A percentile compares a stretch with the other conserved stretches of the same genome.
These are phyloP conservation scores for Notospermus geniculatus DNA, from an alignment of 1,140 invertebrate genomes.

Conservation along the genomic window DNA sequence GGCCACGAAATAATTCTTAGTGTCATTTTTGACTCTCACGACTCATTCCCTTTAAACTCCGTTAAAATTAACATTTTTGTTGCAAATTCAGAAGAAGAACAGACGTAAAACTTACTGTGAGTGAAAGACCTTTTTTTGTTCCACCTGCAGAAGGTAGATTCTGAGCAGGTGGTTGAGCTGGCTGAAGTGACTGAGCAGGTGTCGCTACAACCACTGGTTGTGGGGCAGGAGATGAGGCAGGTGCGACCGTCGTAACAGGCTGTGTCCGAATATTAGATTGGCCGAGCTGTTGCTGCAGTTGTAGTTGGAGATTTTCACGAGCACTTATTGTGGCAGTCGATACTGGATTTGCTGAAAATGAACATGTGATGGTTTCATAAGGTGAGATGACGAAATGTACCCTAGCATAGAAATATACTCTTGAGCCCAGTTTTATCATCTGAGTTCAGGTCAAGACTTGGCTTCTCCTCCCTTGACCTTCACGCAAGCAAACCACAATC, in stretches of 20 bases:
- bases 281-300: constrained; percentile 49
- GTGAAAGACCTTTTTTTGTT: constrained; percentile 67
- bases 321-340: constrained; percentile 38
- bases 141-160: constrained; percentile 10
- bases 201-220: not conserved
- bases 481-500: too few species aligned
- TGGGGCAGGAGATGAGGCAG: constrained; percentile 14
- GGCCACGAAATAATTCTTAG: too few species aligned
- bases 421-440: too few species aligned
- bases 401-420: too few species aligned
- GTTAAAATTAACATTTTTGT: too few species aligned
- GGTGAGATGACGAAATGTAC: too few species aligned
- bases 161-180: constrained; percentile 10
- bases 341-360: constrained; percentile 15
- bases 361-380: too few species aligned
- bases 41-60: too few species aligned
- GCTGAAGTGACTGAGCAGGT: constrained; percentile 15
- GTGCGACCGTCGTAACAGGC: constrained; percentile 50
- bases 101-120: constrained; percentile 68
- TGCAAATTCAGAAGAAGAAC: too few species aligned
- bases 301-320: constrained; percentile 47
- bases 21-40: too few species aligned
- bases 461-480: too few species aligned
- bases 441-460: too few species aligned
- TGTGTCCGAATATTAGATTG: constrained; percentile 37